Evolutionary conservation across 2,888 invertebrate species (phyloP), one percentile per base, ranked within the genome.

Genomic region (Gymnoscelis rufifasciata): DNA sequence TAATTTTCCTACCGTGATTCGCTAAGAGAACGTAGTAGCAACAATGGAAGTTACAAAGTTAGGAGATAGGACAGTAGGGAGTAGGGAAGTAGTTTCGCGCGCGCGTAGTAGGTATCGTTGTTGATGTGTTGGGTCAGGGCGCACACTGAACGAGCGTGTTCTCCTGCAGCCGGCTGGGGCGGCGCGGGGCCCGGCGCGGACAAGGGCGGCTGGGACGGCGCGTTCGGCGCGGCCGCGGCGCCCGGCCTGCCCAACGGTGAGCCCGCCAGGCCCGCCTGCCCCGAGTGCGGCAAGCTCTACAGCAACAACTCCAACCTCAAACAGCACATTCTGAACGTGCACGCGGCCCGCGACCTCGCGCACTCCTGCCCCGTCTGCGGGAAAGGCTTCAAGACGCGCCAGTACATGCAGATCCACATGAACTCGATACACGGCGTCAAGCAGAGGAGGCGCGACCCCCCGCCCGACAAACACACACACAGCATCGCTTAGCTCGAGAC

Each of bases 371-470:
- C 90, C 72, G 89, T 91, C 59, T 92, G 92, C 83, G 89, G 81
- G 73, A 92, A 92, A 77, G 89, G 88, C 67, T 92, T 92, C 89
- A 92, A 92, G 83, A 92, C 92, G 57, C 91, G 91, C 78, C 92
- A 92, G 81, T 92, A 92, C 78, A 89, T 92, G 70, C 92, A 92
- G 82, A 92, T 92, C 74, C 92, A 92, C 77, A 83, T 92, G 80
- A 83, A 92, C 71, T 91, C 92, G 55, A 90, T 91, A 79, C 92
- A 92, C 78, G 92, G 92, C 62, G 91, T 92, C 58, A 83, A 91
- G 66, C 83, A 92, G 69, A 90, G 91, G 78, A 86, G 81, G 74
- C 83, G 79, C 77, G 79, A 77, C 72, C 72, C 78, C 74, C 74
- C 78, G 65, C 68, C 68, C 73, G 69, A 71, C 65, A 66, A 67